phyloP scores from a whole-genome alignment of 2,888 invertebrate species.

The Pristionchus entomophagus region DNA sequence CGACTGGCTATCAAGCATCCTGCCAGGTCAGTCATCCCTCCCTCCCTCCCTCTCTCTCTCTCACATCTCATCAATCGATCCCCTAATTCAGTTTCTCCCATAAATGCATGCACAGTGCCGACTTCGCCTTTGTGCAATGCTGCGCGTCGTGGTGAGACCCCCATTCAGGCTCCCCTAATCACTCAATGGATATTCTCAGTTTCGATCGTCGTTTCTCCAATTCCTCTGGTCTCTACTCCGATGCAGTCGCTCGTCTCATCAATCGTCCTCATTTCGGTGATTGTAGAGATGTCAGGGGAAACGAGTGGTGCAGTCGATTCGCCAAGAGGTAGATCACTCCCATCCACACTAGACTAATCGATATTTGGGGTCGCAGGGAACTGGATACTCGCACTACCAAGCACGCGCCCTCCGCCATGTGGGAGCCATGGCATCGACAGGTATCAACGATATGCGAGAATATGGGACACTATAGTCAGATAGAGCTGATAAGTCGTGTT shows the following conservation, averaged over 20 bases:
- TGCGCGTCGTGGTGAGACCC: constrained; percentile 66
- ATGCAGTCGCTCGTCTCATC: constrained; percentile 46
- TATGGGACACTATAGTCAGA: not conserved
- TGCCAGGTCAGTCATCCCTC: not conserved
- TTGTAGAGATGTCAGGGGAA: constrained; percentile 55
- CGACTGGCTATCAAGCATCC: constrained; percentile 50
- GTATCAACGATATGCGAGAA: not conserved
- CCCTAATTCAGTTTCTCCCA: constrained; percentile 57
- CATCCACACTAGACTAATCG: not conserved
- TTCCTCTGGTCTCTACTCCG: constrained; percentile 30
- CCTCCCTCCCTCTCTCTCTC: not conserved
- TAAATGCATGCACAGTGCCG: constrained; percentile 67
- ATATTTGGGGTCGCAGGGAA: not conserved
- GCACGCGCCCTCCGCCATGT: not conserved
- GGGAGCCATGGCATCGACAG: constrained; percentile 47
- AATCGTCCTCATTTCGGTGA: constrained; percentile 48
- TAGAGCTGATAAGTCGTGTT: no score
- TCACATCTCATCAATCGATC: not conserved
- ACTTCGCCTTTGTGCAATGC: constrained; percentile 73
- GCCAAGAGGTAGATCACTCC: constrained; percentile 50
- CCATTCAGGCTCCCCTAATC: not conserved
- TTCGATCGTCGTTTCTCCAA: constrained; percentile 55
- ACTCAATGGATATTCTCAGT: constrained; percentile 48
- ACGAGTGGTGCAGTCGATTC: constrained; percentile 57
- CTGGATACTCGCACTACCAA: constrained; percentile 6